A percentile compares a stretch with the other conserved stretches of the same genome.
These are phyloP conservation scores for Corydoras maculifer DNA, from an alignment of 2,113 vertebrate species.

Conservation along the genomic window DNA sequence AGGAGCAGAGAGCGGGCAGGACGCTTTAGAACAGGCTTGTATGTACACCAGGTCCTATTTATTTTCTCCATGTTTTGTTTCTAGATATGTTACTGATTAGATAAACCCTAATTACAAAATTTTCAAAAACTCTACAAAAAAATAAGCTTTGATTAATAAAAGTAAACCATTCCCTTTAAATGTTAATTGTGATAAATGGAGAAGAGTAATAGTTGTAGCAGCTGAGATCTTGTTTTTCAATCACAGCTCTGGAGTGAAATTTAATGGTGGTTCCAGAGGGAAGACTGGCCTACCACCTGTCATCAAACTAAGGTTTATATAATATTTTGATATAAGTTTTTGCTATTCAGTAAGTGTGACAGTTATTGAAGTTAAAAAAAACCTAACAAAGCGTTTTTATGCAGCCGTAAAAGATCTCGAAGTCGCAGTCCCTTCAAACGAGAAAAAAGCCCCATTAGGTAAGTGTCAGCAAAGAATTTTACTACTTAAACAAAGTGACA, in stretches of 20 bases:
- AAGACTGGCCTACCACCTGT: constrained; percentile 68
- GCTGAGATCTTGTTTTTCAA: not conserved
- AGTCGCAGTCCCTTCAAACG: constrained; percentile 89
- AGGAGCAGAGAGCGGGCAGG: constrained; percentile 80
- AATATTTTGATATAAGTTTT: constrained; percentile 1
- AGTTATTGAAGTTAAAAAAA: not conserved
- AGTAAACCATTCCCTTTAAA: too few species aligned
- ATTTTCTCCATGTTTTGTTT: not conserved
- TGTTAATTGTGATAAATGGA: not conserved
- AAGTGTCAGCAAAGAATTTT: constrained; percentile 13
- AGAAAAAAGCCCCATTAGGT: constrained; percentile 91
- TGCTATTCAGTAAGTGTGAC: too few species aligned
- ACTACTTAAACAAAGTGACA: not conserved
- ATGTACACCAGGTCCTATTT: constrained; percentile 50
- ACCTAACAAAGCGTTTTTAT: constrained; percentile 31
- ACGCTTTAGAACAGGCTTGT: constrained; percentile 80
- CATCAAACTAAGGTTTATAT: constrained; percentile 86
- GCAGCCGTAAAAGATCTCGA: constrained; percentile 75
- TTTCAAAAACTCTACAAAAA: too few species aligned
- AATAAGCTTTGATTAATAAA: too few species aligned
- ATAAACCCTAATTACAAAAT: too few species aligned
- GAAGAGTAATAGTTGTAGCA: not conserved
- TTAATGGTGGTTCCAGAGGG: constrained; percentile 64
- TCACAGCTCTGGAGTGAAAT: constrained; percentile 84
- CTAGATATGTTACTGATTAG: not conserved